Evolutionary conservation across 2,113 vertebrate species (phyloP), one percentile per base, ranked within the genome.

Genomic region (Laticauda laticaudata): DNA sequence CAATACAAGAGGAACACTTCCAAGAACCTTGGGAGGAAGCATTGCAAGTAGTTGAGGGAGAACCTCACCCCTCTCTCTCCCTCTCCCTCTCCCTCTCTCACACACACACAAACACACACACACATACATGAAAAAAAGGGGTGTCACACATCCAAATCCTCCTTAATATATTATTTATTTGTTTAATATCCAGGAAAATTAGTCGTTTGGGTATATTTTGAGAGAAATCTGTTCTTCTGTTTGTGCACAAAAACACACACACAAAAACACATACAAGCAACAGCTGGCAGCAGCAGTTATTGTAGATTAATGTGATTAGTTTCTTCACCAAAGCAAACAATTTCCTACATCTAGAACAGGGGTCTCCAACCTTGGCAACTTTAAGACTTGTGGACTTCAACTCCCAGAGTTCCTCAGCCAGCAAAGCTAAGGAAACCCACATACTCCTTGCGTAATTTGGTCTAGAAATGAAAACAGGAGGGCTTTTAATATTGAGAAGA

Each of bases 1-100:
- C 99, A 99, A 97, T 99, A 99, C 24, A 99, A 97, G 95, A 99
- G 97, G 94, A 98, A 99, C 94, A 99, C 99, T 97, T 99, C 99
- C 96, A 99, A 97, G 94, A 99, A 99, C 97, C 99, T 99, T 93
- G 91, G 75, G 54, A 93, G 96, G 91, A 18, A 93, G 0, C 11
- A 92, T 87, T 21, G 88, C 91, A 93, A 93, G 0, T 69, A 29
- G 11, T 51, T 57, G 56, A 55, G 24, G 4, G 18, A n/a, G 18
- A 20, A 88, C 48, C 18, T 81, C 57, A 88, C 43, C 5, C 5
- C 2, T 9, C 53, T 5, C 12, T 21, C 39, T 48, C 48, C 1
- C 48, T 45, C 45, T 45, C 45, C 5, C 45, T 45, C 45, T 43
- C 43, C 3, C 43, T 43, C 43, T 43, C 43, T 43, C 43, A 2